Base-by-base conservation (phyloP, 2,888 invertebrate genomes). In the Sinodicranocentrus sp. region DNA sequence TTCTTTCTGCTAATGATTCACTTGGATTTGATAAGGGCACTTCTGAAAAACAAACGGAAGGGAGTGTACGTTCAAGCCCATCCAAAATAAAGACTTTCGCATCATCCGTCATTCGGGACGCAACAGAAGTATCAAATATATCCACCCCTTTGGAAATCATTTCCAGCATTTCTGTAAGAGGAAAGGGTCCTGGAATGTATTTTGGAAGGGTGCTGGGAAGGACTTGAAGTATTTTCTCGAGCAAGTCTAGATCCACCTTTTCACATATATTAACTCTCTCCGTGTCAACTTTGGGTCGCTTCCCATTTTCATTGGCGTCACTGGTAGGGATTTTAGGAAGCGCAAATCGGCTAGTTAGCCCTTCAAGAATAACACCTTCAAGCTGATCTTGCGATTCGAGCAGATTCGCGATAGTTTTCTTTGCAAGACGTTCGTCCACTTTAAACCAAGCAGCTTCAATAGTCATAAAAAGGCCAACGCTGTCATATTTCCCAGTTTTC, bases 81-180 rank as follows among this genome's bases (percentile, higher is more conserved):
- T 89, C 91, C 79, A 95, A 93, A 0, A 92, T 92, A 52, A 97
- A 91, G 0, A 95, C 96, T 82, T 93, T 92, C 1, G 93, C 94
- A 84, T 93, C 91, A 88, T 94, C 94, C 0, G 95, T 94, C 8
- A 94, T 92, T 82, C 94, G 91, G 75, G 93, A 93, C 39, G 95
- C 94, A 90, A 96, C 96, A 0, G 97, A 95, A 0, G 96, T 94
- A 90, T 98, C 98, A 90, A 98, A 97, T 15, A 97, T 90, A 91
- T 98, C 98, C 87, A 97, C 93, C 19, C 98, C 98, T 33, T 93
- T 89, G 87, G 93, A 92, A 39, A 97, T 93, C 0, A 97, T 93
- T 84, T 94, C 92, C 78, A 98, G 90, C 52, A 96, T 92, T 28
- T 93, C 91, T 2, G 93, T 91, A 1, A 97, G 97, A 89, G 93